phyloP scores from a whole-genome alignment of 2,797 vertebrate genomes.

The Enteromius argenteus region DNA sequence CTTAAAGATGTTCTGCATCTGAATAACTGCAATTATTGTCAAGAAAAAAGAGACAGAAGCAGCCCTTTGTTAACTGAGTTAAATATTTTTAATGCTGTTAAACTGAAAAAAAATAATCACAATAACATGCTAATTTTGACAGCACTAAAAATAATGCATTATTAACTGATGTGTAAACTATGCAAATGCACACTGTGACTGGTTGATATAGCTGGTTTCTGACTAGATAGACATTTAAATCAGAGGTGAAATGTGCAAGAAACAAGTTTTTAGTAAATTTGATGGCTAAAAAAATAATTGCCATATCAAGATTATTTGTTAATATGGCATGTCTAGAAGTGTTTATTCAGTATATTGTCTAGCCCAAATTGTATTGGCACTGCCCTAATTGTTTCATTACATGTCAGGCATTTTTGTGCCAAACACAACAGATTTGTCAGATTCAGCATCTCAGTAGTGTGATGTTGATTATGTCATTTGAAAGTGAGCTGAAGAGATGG shows the following conservation, averaged over 20 bases:
- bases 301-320: not conserved
- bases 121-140: no score
- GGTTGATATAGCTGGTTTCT: no score
- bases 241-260: not conserved
- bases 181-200: not conserved
- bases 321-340: not conserved
- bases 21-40: not conserved
- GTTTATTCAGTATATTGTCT: not conserved
- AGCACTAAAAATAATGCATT: not conserved
- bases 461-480: slow-evolving; percentile 12
- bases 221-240: not conserved
- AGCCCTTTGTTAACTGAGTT: not conserved
- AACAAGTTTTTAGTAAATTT: not conserved
- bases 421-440: not conserved
- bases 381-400: not conserved
- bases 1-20: not conserved
- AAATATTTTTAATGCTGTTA: not conserved
- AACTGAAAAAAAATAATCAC: not conserved
- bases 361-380: not conserved
- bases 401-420: not conserved
- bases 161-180: not conserved
- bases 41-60: not conserved
- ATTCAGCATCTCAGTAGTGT: not conserved
- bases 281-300: not conserved
- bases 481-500: slow-evolving; percentile 4